Percentiles rank a stretch among this genome's conserved stretches.
Conservation (phyloP, 2,113 vertebrate genomes). For the Chloebia gouldiae region DNA sequence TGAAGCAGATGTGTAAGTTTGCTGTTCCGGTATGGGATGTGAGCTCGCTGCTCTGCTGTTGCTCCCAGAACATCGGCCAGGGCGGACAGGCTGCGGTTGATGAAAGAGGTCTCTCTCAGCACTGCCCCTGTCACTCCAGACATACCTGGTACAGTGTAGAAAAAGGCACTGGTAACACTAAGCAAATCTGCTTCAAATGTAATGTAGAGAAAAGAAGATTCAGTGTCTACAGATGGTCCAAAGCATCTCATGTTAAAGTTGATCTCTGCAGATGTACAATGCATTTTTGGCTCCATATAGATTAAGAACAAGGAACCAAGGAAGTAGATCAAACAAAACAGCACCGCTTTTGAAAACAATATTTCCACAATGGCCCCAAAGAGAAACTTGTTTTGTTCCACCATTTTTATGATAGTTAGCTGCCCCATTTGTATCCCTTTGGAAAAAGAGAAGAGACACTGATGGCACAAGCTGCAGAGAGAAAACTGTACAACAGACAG, state of each 20-base stretch:
- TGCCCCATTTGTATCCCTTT: neutral
- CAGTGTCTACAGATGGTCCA: neutral
- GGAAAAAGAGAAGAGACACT: neutral
- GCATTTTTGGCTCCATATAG: neutral
- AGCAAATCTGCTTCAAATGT: neutral
- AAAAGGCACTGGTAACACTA: neutral
- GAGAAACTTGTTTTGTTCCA: neutral
- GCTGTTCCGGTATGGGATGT: conserved; percentile 87
- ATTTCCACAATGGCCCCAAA: neutral
- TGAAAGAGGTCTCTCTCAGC: conserved; percentile 81
- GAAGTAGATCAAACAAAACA: neutral
- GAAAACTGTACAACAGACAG: neutral
- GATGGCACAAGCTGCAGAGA: neutral
- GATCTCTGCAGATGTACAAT: neutral
- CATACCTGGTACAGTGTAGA: conserved; percentile 52
- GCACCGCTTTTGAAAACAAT: neutral
- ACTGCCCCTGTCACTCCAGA: conserved; percentile 78
- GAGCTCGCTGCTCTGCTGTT: conserved; percentile 77
- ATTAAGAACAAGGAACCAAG: neutral
- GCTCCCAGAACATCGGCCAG: conserved; percentile 84
- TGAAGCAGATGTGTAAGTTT: conserved; percentile 85
- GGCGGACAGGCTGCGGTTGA: conserved; percentile 84
- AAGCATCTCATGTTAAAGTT: neutral
- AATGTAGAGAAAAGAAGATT: neutral
- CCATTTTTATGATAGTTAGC: neutral